Base-by-base conservation (phyloP, 2,797 vertebrate genomes). In the Acipenser transmontanus region DNA sequence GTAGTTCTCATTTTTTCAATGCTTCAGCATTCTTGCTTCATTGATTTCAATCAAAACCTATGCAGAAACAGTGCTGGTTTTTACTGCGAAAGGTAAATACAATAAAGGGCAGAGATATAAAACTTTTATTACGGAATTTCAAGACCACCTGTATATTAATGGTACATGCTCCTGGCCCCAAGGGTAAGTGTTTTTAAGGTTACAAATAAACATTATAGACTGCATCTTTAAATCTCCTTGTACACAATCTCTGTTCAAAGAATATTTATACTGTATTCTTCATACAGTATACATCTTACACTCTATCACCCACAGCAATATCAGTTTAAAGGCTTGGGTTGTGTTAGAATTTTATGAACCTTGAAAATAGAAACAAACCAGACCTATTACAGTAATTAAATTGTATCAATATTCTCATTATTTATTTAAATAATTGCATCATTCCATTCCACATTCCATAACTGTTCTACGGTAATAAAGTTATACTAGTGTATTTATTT, bases 1-100 rank as follows among this genome's bases (percentile, higher is more conserved):
- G 17, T 50, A 8, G 50, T 9, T 12, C 7, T 11, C 57, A 9
- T 47, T 69, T 59, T 51, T 61, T 67, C 49, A 61, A 20, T 63
- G 61, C 64, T 69, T 63, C 61, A 49, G 50, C 59, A 48, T 17
- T n/a, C 52, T 64, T 63, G 69, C 68, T 50, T 68, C 68, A 64
- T 70, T 68, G 70, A 62, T 13, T 70, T 70, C 69, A 74, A 72
- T 74, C 54, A 70, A 66, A 66, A 20, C 20, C 52, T 17, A 61
- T 17, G 7, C 8, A 7, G 8, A 20, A 20, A 61, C 8, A 20
- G 60, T 47, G 17, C 17, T 17, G 17, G 60, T 34, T 47, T n/a
- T 8, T 20, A 3, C 10, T 2, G 17, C 1, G 7, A 61, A 61
- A 61, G 60, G 20, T 61, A 61, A 61, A 61, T 34, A 34, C 6